Evolutionary conservation across 2,888 invertebrate species (phyloP).

Genomic region (Choreutis nemorana): DNA sequence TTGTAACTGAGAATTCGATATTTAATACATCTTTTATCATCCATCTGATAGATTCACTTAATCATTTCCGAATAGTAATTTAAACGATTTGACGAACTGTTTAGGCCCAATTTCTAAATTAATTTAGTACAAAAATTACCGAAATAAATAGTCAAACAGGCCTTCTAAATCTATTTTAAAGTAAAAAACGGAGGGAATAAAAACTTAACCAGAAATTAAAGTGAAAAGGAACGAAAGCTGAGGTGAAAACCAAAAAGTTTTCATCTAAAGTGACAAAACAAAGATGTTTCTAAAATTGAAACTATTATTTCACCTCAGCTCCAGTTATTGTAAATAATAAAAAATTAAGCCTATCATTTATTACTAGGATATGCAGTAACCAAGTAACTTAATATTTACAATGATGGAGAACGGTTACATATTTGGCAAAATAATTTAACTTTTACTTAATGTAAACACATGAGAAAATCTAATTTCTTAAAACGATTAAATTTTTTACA

Average conservation of each 20-base stretch:
- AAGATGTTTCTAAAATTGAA: no score
- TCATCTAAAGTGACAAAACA: no score
- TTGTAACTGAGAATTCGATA: slow-evolving; percentile 41
- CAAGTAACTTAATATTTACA: neutral
- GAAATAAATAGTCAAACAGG: no score
- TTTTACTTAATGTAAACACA: slow-evolving; percentile 6
- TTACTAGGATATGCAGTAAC: neutral
- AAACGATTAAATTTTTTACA: slow-evolving; percentile 15
- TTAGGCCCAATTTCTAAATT: slow-evolving; percentile 20
- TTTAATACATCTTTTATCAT: slow-evolving; percentile 4
- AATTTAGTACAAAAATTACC: no score
- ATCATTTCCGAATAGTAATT: slow-evolving; percentile 12
- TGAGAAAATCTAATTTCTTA: slow-evolving; percentile 9
- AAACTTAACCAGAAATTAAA: no score
- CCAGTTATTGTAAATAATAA: no score
- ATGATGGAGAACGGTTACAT: slow-evolving; percentile 17
- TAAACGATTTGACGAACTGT: slow-evolving; percentile 12
- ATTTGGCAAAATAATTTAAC: slow-evolving; percentile 61
- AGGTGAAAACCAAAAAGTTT: no score
- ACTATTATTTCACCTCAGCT: no score
- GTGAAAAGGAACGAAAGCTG: no score
- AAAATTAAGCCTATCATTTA: neutral
- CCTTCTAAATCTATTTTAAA: no score
- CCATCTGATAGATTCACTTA: slow-evolving; percentile 6
- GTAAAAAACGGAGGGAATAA: no score